A percentile compares a stretch with the other conserved stretches of the same genome.
phyloP scores from a whole-genome alignment of 2,113 vertebrate genomes.

The Cynopterus brachyotis region DNA sequence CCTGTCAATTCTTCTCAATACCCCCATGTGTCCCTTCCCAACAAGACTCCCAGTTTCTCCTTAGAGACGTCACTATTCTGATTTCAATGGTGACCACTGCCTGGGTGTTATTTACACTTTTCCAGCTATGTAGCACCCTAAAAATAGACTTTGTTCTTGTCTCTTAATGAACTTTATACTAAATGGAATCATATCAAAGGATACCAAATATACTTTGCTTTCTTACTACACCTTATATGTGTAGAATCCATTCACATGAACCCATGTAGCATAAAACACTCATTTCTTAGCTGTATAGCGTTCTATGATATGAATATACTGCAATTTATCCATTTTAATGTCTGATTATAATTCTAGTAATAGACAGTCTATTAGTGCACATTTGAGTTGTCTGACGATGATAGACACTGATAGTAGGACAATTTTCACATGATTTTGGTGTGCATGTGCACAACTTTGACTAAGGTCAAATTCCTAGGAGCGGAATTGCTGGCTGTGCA shows the following conservation, averaged over 20 bases:
- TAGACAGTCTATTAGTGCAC: background rate
- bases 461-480: background rate
- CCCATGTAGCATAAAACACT: background rate
- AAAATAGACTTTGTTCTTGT: background rate
- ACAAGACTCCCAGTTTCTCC: background rate
- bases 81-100: background rate
- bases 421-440: background rate
- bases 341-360: background rate
- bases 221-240: background rate
- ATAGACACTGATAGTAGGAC: background rate
- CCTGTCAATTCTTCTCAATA: background rate
- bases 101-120: background rate
- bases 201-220: background rate
- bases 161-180: background rate
- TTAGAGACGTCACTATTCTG: background rate
- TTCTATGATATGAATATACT: background rate
- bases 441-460: background rate
- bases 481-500: background rate
- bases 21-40: background rate
- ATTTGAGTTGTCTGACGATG: background rate
- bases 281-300: background rate
- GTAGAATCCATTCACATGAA: background rate
- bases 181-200: constrained; percentile 7
- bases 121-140: background rate
- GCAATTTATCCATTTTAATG: background rate